phyloP scores from a whole-genome alignment of 2,113 vertebrate species.

The Malaclemys terrapin region DNA sequence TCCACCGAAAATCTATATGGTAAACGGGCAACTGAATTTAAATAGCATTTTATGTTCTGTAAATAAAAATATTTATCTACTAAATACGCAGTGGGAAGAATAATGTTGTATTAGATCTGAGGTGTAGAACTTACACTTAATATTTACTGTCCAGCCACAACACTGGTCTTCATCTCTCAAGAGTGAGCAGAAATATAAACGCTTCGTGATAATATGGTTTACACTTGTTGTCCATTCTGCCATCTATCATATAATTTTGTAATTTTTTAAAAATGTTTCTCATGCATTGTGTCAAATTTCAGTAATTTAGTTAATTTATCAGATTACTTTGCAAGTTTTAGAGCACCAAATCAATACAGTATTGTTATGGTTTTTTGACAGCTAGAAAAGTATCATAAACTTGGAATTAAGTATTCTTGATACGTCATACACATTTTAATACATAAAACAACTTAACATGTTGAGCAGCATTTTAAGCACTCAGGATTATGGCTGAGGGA shows the following conservation, averaged over 20 bases:
- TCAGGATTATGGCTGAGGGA: neutral
- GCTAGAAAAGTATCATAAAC: neutral
- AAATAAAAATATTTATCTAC: neutral
- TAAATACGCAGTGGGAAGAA: neutral
- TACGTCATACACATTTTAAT: neutral
- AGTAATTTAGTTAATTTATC: neutral
- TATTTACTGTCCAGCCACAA: neutral
- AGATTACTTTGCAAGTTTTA: neutral
- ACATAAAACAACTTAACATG: neutral
- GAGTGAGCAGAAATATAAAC: neutral
- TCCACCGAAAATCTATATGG: neutral
- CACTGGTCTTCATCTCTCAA: neutral
- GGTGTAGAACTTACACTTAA: neutral
- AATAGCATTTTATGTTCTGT: neutral
- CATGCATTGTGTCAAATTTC: neutral
- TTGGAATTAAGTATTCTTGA: accelerated
- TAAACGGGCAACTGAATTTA: neutral
- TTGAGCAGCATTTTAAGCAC: neutral
- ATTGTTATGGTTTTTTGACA: neutral
- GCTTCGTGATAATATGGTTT: neutral
- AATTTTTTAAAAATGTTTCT: neutral
- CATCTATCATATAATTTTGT: neutral
- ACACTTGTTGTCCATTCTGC: neutral
- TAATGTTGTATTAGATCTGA: neutral
- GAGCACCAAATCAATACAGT: neutral